A percentile compares a stretch with the other conserved stretches of the same genome.
phyloP scores from a whole-genome alignment of 2,797 vertebrate species.

The Remorina albescens region DNA sequence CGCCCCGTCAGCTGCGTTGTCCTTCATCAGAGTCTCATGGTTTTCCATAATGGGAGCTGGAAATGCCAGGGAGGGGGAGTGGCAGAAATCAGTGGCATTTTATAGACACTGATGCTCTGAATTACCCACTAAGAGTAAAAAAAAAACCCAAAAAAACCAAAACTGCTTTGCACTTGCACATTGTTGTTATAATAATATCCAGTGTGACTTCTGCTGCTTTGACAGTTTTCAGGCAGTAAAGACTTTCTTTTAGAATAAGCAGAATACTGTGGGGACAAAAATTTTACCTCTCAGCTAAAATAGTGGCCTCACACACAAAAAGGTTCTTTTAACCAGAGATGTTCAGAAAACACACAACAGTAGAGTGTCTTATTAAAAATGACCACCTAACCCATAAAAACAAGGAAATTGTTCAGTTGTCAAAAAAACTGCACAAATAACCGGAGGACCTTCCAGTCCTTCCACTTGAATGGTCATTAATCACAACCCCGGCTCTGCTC shows the following conservation, averaged over 20 bases:
- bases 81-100: slow-evolving; percentile 1
- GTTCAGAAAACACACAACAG: background rate
- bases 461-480: background rate
- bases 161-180: background rate
- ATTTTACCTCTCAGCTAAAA: background rate
- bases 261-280: slow-evolving; percentile 4
- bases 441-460: background rate
- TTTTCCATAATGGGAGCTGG: slow-evolving; percentile 94
- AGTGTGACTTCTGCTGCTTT: slow-evolving; percentile 19
- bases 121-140: too few species aligned
- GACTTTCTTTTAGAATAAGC: slow-evolving; percentile 9
- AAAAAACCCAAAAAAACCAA: slow-evolving; percentile 9
- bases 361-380: background rate
- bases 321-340: background rate
- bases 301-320: background rate
- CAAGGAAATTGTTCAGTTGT: background rate
- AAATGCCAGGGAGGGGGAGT: slow-evolving; percentile 10
- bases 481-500: background rate
- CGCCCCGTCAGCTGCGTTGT: slow-evolving; percentile 86
- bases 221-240: slow-evolving; percentile 20
- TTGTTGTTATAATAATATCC: slow-evolving; percentile 1
- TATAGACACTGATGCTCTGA: background rate
- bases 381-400: background rate
- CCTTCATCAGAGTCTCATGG: slow-evolving; percentile 95
- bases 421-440: slow-evolving; percentile 10